A percentile compares a stretch with the other conserved stretches of the same genome.
Evolutionary conservation across 2,888 invertebrate species (phyloP).

Genomic region (Mylabris sibirica): DNA sequence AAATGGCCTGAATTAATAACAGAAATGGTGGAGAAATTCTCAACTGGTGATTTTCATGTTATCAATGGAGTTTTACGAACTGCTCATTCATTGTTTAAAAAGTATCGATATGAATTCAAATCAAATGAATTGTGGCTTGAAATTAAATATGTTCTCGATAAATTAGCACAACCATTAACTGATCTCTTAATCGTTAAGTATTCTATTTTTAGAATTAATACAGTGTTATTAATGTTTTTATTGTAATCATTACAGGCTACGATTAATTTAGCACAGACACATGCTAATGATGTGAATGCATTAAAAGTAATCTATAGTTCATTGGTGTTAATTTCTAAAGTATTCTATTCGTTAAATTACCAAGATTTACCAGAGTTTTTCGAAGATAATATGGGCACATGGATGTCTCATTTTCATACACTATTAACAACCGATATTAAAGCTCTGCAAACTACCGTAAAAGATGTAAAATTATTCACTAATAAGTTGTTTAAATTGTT

Average conservation of each 20-base stretch:
- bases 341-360: constrained; percentile 96
- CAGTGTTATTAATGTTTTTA: no score
- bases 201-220: constrained; percentile 33
- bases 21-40: constrained; percentile 93
- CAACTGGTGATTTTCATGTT: constrained; percentile 87
- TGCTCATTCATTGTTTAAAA: constrained; percentile 95
- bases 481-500: neutral
- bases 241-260: constrained; percentile 70
- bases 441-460: constrained; percentile 72
- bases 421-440: constrained; percentile 82
- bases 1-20: constrained; percentile 95
- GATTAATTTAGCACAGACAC: constrained; percentile 79
- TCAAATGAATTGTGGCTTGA: constrained; percentile 95
- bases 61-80: constrained; percentile 95
- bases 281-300: constrained; percentile 81
- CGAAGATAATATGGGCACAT: constrained; percentile 94
- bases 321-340: constrained; percentile 86
- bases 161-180: constrained; percentile 92
- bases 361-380: constrained; percentile 99
- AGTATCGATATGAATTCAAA: constrained; percentile 95
- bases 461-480: constrained; percentile 32
- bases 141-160: constrained; percentile 94
- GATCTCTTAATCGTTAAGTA: constrained; percentile 81
- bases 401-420: constrained; percentile 92
- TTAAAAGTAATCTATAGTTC: constrained; percentile 89